Evolutionary conservation across 1,140 invertebrate species (phyloP).

Genomic region (Colletes gigas): DNA sequence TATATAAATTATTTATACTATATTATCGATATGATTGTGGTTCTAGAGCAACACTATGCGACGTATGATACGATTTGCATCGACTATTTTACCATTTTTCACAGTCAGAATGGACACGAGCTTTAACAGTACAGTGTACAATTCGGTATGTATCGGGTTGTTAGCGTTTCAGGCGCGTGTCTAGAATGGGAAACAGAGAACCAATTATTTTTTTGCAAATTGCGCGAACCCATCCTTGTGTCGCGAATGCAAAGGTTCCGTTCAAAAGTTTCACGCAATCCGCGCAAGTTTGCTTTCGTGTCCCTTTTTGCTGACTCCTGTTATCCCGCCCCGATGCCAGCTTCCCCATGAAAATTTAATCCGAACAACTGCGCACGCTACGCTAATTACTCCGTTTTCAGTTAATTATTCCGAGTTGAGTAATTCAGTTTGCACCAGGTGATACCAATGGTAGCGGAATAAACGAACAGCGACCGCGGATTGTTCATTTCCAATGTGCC

Average conservation of each 20-base stretch:
- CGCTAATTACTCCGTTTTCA: conserved; percentile 29
- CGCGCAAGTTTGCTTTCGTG: neutral
- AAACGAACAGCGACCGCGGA: neutral
- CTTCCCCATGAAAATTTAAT: conserved; percentile 35
- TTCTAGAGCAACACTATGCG: no score
- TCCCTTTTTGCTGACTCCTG: neutral
- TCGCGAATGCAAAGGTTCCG: neutral
- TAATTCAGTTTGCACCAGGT: conserved; percentile 18
- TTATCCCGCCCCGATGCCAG: neutral
- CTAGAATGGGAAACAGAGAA: no score
- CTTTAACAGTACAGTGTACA: no score
- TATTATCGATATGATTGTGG: no score
- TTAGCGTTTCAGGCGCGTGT: no score
- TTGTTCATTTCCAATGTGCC: neutral
- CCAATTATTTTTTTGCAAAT: neutral
- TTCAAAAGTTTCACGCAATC: neutral
- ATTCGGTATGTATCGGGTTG: no score
- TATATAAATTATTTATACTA: no score
- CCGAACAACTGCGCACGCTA: neutral
- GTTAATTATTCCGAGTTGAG: conserved; percentile 31
- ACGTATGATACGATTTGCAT: no score
- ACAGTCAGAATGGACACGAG: no score
- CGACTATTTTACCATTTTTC: no score
- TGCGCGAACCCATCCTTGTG: neutral
- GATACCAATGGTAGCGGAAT: neutral